These are phyloP conservation scores for Merops nubicus DNA, from an alignment of 2,113 vertebrate species.

Conservation along the genomic window DNA sequence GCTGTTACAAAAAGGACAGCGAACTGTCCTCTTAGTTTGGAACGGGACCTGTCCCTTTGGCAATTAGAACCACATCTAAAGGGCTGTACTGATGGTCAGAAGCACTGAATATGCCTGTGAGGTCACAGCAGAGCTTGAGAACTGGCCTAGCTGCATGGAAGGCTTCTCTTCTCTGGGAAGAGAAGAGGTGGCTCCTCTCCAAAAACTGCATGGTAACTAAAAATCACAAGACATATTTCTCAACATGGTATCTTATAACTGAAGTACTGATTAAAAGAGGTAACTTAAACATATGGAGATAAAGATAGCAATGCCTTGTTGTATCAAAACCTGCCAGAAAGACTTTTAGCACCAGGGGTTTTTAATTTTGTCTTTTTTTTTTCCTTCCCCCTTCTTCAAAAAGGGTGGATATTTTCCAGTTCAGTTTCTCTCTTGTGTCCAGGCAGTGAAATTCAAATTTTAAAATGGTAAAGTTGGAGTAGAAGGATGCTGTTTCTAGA, in stretches of 20 bases:
- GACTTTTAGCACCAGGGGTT: not conserved
- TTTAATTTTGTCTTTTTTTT: not conserved
- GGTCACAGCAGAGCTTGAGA: not conserved
- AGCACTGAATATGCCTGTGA: not conserved
- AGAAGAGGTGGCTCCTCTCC: not conserved
- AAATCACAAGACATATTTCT: conserved; percentile 18
- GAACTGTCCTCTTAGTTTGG: not conserved
- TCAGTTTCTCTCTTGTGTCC: conserved; percentile 46
- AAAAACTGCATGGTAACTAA: not conserved
- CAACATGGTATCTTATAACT: conserved; percentile 24
- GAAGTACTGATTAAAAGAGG: conserved; percentile 48
- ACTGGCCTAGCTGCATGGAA: not conserved
- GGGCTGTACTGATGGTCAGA: not conserved
- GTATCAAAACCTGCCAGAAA: conserved; percentile 40
- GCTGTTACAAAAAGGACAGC: not conserved
- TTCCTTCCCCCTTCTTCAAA: not conserved
- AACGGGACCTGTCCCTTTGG: not conserved
- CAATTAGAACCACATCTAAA: not conserved
- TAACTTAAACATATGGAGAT: conserved; percentile 24
- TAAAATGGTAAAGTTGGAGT: not conserved
- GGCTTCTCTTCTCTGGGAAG: not conserved
- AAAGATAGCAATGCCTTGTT: conserved; percentile 38
- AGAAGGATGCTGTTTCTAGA: conserved; percentile 10
- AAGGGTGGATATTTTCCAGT: conserved; percentile 21
- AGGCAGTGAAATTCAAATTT: conserved; percentile 47